These are phyloP conservation scores for Chromis chromis DNA, from an alignment of 2,797 vertebrate species.

Conservation along the genomic window DNA sequence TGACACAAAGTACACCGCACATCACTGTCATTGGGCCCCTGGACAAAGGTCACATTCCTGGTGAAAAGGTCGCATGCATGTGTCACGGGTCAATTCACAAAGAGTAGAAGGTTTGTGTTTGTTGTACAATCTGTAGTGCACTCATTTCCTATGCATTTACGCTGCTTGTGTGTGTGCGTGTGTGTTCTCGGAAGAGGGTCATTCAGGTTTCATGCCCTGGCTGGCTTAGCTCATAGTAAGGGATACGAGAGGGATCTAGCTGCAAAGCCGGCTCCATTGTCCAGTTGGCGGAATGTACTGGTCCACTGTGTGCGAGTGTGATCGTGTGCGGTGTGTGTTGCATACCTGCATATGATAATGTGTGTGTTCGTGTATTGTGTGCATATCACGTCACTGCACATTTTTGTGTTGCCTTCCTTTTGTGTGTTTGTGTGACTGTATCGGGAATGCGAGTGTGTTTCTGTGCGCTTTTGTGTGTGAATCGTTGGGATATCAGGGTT, in stretches of 20 bases:
- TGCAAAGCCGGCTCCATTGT: conserved; percentile 82
- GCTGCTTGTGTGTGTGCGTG: conserved; percentile 34
- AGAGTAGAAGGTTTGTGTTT: conserved; percentile 49
- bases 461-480: conserved; percentile 25
- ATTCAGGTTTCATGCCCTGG: conserved; percentile 74
- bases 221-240: conserved; percentile 74
- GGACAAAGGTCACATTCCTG: conserved; percentile 69
- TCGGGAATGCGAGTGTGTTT: conserved; percentile 22
- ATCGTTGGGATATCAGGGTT: neutral
- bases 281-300: conserved; percentile 79
- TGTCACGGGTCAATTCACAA: conserved; percentile 60
- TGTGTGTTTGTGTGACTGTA: conserved; percentile 31
- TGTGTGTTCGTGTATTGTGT: conserved; percentile 35
- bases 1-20: conserved; percentile 28
- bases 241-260: conserved; percentile 80
- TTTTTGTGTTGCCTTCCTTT: conserved; percentile 40
- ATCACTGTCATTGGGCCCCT: conserved; percentile 41
- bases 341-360: conserved; percentile 64
- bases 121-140: conserved; percentile 32
- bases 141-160: conserved; percentile 58
- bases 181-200: conserved; percentile 70
- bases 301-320: conserved; percentile 50
- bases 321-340: conserved; percentile 34
- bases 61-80: conserved; percentile 57
- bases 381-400: conserved; percentile 48